Evolutionary conservation across 2,888 invertebrate species (phyloP).

Genomic region (Cephus spinipes): DNA sequence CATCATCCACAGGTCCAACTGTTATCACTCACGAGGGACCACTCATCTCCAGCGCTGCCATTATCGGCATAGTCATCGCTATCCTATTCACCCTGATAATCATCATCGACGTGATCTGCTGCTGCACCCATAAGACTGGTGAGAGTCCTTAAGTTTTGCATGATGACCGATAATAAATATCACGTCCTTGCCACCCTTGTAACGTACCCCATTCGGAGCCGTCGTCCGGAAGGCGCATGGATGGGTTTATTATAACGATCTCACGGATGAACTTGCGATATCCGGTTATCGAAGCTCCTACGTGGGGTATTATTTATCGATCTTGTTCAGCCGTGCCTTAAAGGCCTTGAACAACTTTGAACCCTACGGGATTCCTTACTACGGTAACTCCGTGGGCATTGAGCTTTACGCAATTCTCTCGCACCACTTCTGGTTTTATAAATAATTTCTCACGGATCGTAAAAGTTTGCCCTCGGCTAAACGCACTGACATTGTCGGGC

Average conservation of each 20-base stretch:
- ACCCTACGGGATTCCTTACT: no score
- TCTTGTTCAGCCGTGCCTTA: background rate
- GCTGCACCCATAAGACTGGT: slow-evolving; percentile 74
- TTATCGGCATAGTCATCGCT: slow-evolving; percentile 87
- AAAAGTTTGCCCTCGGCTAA: background rate
- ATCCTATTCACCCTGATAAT: slow-evolving; percentile 80
- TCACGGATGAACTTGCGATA: background rate
- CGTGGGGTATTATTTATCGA: background rate
- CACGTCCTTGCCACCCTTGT: background rate
- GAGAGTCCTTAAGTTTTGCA: slow-evolving; percentile 15
- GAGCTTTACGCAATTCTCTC: background rate
- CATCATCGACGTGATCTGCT: slow-evolving; percentile 85
- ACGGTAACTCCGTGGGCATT: background rate
- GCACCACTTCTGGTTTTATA: background rate
- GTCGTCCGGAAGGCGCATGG: background rate
- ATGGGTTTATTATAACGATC: background rate
- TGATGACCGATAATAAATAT: background rate
- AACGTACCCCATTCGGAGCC: background rate
- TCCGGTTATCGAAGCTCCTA: background rate
- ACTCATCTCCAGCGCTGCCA: slow-evolving; percentile 78
- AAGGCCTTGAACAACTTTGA: no score
- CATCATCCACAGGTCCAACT: slow-evolving; percentile 51
- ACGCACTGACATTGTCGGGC: background rate
- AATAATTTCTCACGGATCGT: background rate
- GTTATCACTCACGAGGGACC: slow-evolving; percentile 66